phyloP scores from a whole-genome alignment of 2,888 invertebrate species.

The Drosophila silvestris region DNA sequence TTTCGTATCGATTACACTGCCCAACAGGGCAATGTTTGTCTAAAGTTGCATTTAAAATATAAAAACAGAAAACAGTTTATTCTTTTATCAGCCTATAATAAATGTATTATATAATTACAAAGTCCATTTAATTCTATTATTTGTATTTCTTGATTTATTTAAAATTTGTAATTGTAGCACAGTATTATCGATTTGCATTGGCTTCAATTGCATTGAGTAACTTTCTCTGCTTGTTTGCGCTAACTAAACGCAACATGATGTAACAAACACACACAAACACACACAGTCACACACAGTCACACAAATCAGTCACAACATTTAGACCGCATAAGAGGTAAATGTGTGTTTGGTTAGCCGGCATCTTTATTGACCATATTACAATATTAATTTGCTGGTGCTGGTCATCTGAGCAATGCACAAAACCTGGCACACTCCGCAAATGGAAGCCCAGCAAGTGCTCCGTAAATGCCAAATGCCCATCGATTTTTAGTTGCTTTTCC shows the following conservation, averaged over 20 bases:
- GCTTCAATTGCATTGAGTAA: slow-evolving; percentile 76
- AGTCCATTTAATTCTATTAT: accelerated
- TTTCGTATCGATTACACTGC: slow-evolving; percentile 79
- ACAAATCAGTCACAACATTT: slow-evolving; percentile 45
- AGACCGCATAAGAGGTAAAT: slow-evolving; percentile 30
- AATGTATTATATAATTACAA: not conserved
- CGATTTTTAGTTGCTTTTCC: slow-evolving; percentile 64
- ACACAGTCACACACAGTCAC: slow-evolving; percentile 4
- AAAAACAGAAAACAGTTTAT: not conserved
- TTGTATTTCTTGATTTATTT: accelerated
- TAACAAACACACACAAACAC: slow-evolving; percentile 26
- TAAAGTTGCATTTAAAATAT: not conserved
- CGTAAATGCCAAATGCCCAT: slow-evolving; percentile 73
- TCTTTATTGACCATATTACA: slow-evolving; percentile 60
- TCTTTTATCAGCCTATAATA: no score
- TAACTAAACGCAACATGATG: slow-evolving; percentile 41
- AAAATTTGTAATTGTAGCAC: slow-evolving; percentile 14
- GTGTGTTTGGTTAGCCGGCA: slow-evolving; percentile 21
- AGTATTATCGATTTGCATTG: slow-evolving; percentile 70
- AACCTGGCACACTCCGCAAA: slow-evolving; percentile 71
- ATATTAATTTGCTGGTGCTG: slow-evolving; percentile 68
- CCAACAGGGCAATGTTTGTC: slow-evolving; percentile 14
- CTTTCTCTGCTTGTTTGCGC: slow-evolving; percentile 52
- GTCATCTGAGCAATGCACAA: slow-evolving; percentile 42
- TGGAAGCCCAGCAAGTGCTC: slow-evolving; percentile 68